Evolutionary conservation across 2,797 vertebrate species (phyloP), one percentile per base, ranked within the genome.

Genomic region (Holocentrus rufus): DNA sequence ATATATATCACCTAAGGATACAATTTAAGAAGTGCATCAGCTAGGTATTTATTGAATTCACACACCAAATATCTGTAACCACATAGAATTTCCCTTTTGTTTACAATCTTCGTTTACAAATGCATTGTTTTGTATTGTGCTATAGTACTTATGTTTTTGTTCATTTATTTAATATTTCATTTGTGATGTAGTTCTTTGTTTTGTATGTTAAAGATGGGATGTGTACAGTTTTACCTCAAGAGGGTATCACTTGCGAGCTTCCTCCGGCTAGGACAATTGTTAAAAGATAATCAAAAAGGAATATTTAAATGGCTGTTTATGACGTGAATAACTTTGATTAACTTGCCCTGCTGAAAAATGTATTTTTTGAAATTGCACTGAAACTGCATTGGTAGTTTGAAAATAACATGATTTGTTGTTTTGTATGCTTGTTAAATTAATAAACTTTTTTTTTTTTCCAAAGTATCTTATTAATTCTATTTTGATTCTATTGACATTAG

Each of bases 301-400:
- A 15, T 82, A 87, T 87, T 85, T 85, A 87, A 89, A 77, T 74
- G 69, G 76, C 52, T 84, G 80, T 89, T 88, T 87, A 78, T 82
- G 83, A 85, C 0, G 74, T 84, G 80, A 84, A 88, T 85, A 82
- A 85, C 73, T 86, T 87, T 74, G 80, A 88, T 88, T 87, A 87
- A 91, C 82, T 84, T 87, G 76, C 87, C 91, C 90, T 90, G 92
- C 87, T 91, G 86, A 90, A 84, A 70, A 83, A 91, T 92, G 85
- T 92, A 90, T 91, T 92, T 92, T 94, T 92, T 92, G 90, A 85
- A 93, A 92, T 93, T 94, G 92, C 93, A 94, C 93, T 94, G 91
- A 93, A 91, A 89, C 83, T 82, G 83, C 84, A 73, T 89, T 86
- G 79, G 79, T 91, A 85, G 90, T 89, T 93, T 93, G 77, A 88